These are phyloP conservation scores for Pandion haliaetus DNA, from an alignment of 2,113 vertebrate species.

Conservation along the genomic window DNA sequence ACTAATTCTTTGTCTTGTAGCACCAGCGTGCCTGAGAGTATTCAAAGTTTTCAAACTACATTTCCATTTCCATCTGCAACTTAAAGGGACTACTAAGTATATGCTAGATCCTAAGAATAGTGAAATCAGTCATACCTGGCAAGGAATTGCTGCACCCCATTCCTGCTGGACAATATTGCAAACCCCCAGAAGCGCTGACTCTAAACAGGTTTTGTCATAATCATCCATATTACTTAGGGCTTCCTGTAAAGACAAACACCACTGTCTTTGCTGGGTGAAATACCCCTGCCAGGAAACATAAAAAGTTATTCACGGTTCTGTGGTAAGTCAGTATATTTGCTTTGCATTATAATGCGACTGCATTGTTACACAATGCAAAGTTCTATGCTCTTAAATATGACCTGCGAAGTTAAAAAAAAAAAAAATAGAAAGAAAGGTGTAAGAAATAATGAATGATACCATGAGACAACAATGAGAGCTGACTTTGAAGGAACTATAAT, in stretches of 20 bases:
- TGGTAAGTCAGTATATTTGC: background rate
- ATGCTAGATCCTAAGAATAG: background rate
- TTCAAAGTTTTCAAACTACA: background rate
- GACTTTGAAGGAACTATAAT: background rate
- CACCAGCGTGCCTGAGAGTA: background rate
- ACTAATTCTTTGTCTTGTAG: background rate
- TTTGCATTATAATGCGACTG: background rate
- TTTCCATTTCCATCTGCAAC: background rate
- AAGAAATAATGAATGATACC: background rate
- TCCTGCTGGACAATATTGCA: slow-evolving; percentile 95
- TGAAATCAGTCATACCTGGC: slow-evolving; percentile 81
- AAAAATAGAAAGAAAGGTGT: no score
- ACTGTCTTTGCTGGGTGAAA: background rate
- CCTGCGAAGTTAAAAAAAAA: background rate
- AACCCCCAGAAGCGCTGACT: slow-evolving; percentile 88
- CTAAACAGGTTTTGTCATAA: slow-evolving; percentile 96
- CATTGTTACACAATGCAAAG: background rate
- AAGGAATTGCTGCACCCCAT: slow-evolving; percentile 92
- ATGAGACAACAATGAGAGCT: background rate
- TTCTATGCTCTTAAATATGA: background rate
- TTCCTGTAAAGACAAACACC: slow-evolving; percentile 79
- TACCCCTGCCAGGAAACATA: background rate
- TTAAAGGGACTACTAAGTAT: background rate
- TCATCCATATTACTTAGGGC: slow-evolving; percentile 93
- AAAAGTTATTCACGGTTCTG: background rate